Conservation (phyloP, 1,140 invertebrate genomes). For the Idris sp. region DNA sequence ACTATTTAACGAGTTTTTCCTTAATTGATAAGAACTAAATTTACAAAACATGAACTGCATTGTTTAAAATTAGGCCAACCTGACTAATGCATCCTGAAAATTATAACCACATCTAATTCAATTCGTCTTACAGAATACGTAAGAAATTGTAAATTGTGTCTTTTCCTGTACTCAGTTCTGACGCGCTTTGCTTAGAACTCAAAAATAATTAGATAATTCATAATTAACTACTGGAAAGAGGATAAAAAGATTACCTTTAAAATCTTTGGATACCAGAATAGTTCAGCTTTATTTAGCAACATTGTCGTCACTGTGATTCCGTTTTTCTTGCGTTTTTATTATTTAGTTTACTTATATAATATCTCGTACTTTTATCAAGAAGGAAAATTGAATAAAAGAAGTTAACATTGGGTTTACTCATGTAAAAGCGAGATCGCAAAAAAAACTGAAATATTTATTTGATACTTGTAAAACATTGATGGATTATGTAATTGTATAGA, state of each 20-base stretch:
- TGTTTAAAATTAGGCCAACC: too few species aligned
- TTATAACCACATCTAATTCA: too few species aligned
- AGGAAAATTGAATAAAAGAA: too few species aligned
- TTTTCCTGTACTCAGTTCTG: constrained; percentile 19
- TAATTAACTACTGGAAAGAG: constrained; percentile 21
- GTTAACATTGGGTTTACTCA: neutral
- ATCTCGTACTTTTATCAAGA: too few species aligned
- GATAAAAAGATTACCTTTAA: constrained; percentile 36
- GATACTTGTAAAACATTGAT: neutral
- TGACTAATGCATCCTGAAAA: too few species aligned
- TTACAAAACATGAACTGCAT: too few species aligned
- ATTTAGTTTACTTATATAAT: too few species aligned
- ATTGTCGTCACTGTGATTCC: constrained; percentile 35
- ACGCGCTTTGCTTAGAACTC: constrained; percentile 21
- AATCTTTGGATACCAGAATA: constrained; percentile 15
- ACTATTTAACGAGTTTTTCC: too few species aligned
- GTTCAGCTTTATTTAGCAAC: constrained; percentile 11
- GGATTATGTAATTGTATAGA: neutral
- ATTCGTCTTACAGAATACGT: neutral
- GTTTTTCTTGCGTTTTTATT: constrained; percentile 36
- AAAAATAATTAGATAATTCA: constrained; percentile 22
- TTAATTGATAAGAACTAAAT: too few species aligned
- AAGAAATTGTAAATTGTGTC: constrained; percentile 2
- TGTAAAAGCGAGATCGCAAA: neutral
- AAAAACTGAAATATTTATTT: constrained; percentile 1